A percentile compares a stretch with the other conserved stretches of the same genome.
Conservation (phyloP, 2,888 invertebrate species). For the Notodonta ziczac region DNA sequence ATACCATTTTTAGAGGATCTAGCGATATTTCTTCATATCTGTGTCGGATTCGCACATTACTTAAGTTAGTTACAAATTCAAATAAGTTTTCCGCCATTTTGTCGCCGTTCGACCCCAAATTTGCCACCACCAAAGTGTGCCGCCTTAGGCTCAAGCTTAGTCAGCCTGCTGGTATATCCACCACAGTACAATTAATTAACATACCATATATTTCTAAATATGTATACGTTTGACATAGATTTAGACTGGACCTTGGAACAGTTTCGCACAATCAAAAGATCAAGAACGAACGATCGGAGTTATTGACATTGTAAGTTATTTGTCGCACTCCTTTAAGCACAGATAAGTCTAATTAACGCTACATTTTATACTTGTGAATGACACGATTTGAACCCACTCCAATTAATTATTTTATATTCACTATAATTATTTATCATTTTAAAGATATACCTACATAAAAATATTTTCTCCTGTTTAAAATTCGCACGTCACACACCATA, state of each 20-base stretch:
- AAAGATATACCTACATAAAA: not conserved
- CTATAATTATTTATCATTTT: not conserved
- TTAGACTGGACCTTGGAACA: conserved; percentile 46
- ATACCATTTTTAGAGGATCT: not conserved
- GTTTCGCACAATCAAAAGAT: conserved; percentile 50
- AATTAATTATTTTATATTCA: not conserved
- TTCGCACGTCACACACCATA: conserved; percentile 3
- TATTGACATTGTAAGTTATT: conserved; percentile 32
- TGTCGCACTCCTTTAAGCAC: conserved; percentile 6
- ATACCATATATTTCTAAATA: conserved; percentile 7
- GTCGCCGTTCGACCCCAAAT: too few species aligned
- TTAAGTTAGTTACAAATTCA: too few species aligned
- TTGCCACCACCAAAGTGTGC: too few species aligned
- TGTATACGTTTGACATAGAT: conserved; percentile 11
- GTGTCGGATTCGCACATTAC: not conserved
- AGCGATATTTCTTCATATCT: not conserved
- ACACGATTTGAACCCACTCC: not conserved
- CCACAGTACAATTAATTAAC: not conserved
- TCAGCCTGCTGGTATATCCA: too few species aligned
- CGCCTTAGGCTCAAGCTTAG: too few species aligned
- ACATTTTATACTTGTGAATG: not conserved
- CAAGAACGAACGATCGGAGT: conserved; percentile 35
- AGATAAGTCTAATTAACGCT: conserved; percentile 17
- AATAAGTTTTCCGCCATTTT: too few species aligned
- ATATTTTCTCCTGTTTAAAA: conserved; percentile 20